A percentile compares a stretch with the other conserved stretches of the same genome.
These are phyloP conservation scores for Netelia virgata DNA, from an alignment of 2,888 invertebrate genomes.

Conservation along the genomic window DNA sequence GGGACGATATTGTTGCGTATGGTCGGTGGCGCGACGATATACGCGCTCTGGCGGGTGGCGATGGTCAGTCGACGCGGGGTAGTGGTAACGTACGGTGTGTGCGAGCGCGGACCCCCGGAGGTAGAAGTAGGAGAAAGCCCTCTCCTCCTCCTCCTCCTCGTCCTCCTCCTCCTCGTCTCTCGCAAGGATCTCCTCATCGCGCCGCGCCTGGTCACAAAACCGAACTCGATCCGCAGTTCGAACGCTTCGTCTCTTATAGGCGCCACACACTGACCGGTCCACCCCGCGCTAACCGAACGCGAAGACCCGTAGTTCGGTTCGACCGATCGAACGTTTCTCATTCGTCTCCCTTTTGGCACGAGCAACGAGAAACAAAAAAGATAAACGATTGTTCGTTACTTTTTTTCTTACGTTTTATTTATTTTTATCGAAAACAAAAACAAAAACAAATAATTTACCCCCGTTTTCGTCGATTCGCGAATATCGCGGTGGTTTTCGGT, in stretches of 20 bases:
- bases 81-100: slow-evolving; percentile 75
- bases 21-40: not conserved
- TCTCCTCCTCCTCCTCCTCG: no score
- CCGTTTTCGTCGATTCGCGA: not conserved
- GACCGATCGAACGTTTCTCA: not conserved
- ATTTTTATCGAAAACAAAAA: no score
- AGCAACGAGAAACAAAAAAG: no score
- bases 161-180: slow-evolving; percentile 13
- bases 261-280: slow-evolving; percentile 53
- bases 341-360: not conserved
- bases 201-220: slow-evolving; percentile 75
- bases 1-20: no score
- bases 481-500: not conserved
- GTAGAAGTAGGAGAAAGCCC: slow-evolving; percentile 60
- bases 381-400: no score
- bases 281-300: not conserved
- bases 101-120: slow-evolving; percentile 70
- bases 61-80: slow-evolving; percentile 66
- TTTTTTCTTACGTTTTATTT: no score
- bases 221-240: slow-evolving; percentile 80
- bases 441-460: no score
- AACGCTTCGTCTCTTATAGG: slow-evolving; percentile 76
- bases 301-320: not conserved
- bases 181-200: slow-evolving; percentile 75
- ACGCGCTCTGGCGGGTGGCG: not conserved